phyloP scores from a whole-genome alignment of 2,888 invertebrate genomes.

The Polylopha cassiicola region DNA sequence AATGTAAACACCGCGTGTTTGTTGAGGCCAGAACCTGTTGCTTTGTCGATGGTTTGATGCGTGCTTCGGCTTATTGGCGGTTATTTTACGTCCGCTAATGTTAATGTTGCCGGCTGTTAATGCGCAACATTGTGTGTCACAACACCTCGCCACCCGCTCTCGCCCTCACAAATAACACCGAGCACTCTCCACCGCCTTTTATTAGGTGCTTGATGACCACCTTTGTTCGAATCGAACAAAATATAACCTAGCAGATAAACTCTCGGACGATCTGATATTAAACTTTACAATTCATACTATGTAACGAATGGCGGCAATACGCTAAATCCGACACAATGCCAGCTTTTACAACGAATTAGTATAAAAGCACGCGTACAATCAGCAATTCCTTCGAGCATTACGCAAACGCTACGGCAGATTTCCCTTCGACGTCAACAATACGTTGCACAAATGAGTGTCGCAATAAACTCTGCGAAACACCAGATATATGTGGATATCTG shows the following conservation, averaged over 20 bases:
- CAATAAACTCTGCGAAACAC: constrained; percentile 52
- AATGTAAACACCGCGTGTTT: constrained; percentile 73
- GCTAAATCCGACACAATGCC: constrained; percentile 36
- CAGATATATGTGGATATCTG: constrained; percentile 60
- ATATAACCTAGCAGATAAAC: constrained; percentile 14
- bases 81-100: constrained; percentile 72
- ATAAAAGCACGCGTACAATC: constrained; percentile 50
- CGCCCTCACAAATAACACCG: constrained; percentile 29
- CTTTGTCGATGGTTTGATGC: constrained; percentile 71
- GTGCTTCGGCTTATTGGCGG: constrained; percentile 72
- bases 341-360: constrained; percentile 49
- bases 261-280: constrained; percentile 17
- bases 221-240: constrained; percentile 18
- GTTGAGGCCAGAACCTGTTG: constrained; percentile 72
- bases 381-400: constrained; percentile 50
- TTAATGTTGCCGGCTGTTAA: constrained; percentile 62
- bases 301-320: constrained; percentile 27
- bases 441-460: constrained; percentile 63
- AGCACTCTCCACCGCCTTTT: constrained; percentile 37
- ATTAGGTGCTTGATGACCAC: constrained; percentile 24
- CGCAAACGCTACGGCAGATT: constrained; percentile 59
- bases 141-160: constrained; percentile 30
- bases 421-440: constrained; percentile 65
- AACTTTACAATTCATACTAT: constrained; percentile 16
- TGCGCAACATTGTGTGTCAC: constrained; percentile 56